These are phyloP conservation scores for Orchesellides sinensis DNA, from an alignment of 2,888 invertebrate species.

Conservation along the genomic window DNA sequence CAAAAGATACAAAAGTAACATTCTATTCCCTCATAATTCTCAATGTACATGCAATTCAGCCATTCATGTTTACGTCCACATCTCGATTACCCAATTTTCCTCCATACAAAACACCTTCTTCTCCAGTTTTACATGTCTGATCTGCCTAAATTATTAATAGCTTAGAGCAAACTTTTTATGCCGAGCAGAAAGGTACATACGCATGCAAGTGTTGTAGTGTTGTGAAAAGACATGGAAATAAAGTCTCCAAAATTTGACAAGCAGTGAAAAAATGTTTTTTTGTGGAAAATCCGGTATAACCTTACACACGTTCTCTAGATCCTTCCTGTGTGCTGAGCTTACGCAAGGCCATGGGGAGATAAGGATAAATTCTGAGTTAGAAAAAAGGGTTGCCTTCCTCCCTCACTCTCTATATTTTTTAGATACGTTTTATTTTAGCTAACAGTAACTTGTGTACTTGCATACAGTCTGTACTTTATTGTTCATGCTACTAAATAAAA, in stretches of 20 bases:
- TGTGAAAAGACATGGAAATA: no score
- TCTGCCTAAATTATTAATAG: slow-evolving; percentile 23
- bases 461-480: slow-evolving; percentile 15
- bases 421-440: no score
- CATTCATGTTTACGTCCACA: slow-evolving; percentile 4
- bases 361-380: not conserved
- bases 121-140: slow-evolving; percentile 28
- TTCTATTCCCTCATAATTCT: slow-evolving; percentile 29
- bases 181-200: not conserved
- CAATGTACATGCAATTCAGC: slow-evolving; percentile 31
- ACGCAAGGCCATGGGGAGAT: slow-evolving; percentile 19
- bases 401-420: not conserved
- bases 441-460: not conserved
- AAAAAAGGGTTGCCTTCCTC: slow-evolving; percentile 1
- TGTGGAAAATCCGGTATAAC: not conserved
- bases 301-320: slow-evolving; percentile 15
- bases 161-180: not conserved
- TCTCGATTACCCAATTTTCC: slow-evolving; percentile 27
- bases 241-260: slow-evolving; percentile 30
- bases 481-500: slow-evolving; percentile 14
- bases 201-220: no score
- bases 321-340: slow-evolving; percentile 5
- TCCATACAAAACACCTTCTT: slow-evolving; percentile 23
- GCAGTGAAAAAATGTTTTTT: slow-evolving; percentile 10
- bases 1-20: no score